Evolutionary conservation across 2,113 vertebrate species (phyloP).

Genomic region (Zosterops pallidus): DNA sequence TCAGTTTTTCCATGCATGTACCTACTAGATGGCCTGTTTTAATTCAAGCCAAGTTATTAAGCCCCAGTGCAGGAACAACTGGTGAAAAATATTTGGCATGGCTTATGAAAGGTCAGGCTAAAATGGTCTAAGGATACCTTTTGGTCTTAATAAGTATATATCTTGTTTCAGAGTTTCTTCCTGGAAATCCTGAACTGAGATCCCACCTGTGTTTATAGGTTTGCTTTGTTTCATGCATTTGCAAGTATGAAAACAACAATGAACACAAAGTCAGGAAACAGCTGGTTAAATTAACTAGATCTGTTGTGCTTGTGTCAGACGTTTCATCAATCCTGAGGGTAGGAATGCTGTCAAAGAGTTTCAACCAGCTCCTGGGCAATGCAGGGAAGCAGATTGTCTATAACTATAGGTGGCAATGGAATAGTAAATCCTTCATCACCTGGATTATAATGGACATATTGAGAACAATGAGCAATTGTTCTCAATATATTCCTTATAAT

Average conservation of each 20-base stretch:
- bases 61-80: not conserved
- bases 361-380: not conserved
- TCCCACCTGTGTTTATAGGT: not conserved
- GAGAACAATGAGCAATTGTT: not conserved
- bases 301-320: not conserved
- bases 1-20: not conserved
- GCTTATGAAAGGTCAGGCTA: not conserved
- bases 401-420: not conserved
- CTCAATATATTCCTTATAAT: not conserved
- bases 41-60: not conserved
- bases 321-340: not conserved
- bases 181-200: not conserved
- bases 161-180: slow-evolving; percentile 31
- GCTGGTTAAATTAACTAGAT: not conserved
- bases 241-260: not conserved
- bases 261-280: not conserved
- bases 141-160: not conserved
- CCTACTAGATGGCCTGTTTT: not conserved
- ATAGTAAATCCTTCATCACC: not conserved
- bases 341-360: not conserved
- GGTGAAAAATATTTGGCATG: not conserved
- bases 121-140: not conserved
- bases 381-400: not conserved
- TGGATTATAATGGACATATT: not conserved
- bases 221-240: not conserved